Percentiles rank a stretch among this genome's conserved stretches.
Conservation (phyloP, 1,140 invertebrate species). For the Gryon sp. region DNA sequence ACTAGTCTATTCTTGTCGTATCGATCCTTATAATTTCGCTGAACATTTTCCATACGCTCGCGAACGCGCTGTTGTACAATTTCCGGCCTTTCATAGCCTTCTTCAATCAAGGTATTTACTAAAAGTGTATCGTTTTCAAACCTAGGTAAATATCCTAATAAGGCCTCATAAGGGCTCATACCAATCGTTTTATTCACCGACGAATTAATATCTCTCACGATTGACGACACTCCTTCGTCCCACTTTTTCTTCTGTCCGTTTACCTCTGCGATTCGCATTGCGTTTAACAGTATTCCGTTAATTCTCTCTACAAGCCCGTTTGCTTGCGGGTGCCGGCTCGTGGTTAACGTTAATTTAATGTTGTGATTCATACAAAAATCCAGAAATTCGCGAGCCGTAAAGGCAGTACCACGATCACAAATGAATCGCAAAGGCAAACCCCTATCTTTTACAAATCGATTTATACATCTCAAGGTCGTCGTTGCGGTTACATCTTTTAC, state of each 20-base stretch:
- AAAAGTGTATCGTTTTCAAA: neutral
- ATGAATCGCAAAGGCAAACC: no score
- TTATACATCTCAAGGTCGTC: neutral
- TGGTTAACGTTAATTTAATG: neutral
- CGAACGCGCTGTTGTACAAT: neutral
- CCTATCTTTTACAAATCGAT: no score
- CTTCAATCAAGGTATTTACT: neutral
- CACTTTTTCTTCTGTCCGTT: neutral
- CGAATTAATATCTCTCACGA: neutral
- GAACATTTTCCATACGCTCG: neutral
- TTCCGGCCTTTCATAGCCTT: neutral
- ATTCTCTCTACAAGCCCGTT: conserved; percentile 5
- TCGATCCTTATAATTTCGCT: neutral
- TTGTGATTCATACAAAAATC: neutral
- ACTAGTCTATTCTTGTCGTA: neutral
- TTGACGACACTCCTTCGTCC: neutral
- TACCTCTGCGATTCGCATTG: neutral
- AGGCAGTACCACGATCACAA: neutral
- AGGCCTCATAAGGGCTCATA: neutral
- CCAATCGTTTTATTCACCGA: neutral
- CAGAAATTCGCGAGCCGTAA: neutral
- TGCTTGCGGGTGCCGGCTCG: conserved; percentile 1
- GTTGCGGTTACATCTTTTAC: neutral
- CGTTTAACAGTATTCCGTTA: neutral
- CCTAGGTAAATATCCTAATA: neutral